Evolutionary conservation across 1,140 invertebrate species (phyloP).

Genomic region (Drosophila pandora): DNA sequence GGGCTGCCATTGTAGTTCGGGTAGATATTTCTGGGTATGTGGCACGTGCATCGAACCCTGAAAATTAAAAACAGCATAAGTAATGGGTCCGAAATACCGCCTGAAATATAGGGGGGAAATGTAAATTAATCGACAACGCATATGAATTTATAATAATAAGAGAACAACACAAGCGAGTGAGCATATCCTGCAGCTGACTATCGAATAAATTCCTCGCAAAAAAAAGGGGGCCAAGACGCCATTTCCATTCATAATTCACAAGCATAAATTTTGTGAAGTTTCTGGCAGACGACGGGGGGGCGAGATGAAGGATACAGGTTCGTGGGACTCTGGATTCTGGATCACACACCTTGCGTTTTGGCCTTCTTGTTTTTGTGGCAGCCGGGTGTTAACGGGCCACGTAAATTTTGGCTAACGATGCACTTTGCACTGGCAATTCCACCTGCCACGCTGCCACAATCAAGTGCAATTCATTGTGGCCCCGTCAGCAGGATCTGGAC

Average conservation of each 20-base stretch:
- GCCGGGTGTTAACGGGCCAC: conserved; percentile 64
- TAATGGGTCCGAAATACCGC: conserved; percentile 47
- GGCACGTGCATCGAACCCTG: conserved; percentile 70
- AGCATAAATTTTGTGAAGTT: conserved; percentile 58
- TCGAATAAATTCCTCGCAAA: conserved; percentile 66
- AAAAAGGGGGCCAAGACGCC: conserved; percentile 55
- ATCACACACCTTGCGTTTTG: conserved; percentile 4
- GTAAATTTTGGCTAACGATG: conserved; percentile 79
- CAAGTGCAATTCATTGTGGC: conserved; percentile 80
- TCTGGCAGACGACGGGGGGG: conserved; percentile 1
- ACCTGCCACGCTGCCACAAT: conserved; percentile 65
- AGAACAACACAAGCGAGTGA: conserved; percentile 46
- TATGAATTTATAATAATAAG: conserved; percentile 79
- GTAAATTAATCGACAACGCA: conserved; percentile 77
- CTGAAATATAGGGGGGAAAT: conserved; percentile 53
- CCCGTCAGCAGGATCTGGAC: conserved; percentile 59
- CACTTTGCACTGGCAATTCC: conserved; percentile 71
- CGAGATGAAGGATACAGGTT: neutral
- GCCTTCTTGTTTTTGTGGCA: conserved; percentile 73
- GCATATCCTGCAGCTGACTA: conserved; percentile 75
- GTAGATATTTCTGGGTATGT: conserved; percentile 23
- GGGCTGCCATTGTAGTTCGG: conserved; percentile 23
- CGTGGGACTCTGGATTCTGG: neutral
- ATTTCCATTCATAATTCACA: conserved; percentile 76
- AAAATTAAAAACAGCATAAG: conserved; percentile 77